Evolutionary conservation across 92 coral and sea anemone genomes (phyloP).

Genomic region (Chrysogorgia sp.): DNA sequence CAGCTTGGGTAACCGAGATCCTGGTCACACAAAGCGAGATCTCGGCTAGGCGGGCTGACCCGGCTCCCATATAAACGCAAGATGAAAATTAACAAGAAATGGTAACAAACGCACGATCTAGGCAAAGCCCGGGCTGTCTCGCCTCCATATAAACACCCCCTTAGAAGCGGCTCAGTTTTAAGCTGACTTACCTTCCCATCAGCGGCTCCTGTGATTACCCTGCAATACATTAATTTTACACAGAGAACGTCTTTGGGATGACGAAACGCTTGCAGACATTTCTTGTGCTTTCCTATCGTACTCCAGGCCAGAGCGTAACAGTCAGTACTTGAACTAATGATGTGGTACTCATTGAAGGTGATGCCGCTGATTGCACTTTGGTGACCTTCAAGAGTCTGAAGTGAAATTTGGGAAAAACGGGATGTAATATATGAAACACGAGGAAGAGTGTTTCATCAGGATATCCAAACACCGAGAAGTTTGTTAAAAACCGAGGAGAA

Average conservation of each 20-base stretch:
- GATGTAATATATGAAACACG: too few species aligned
- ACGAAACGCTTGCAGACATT: conserved; percentile 94
- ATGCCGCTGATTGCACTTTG: conserved; percentile 95
- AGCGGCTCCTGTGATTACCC: conserved; percentile 95
- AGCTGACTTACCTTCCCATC: conserved; percentile 87
- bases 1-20: too few species aligned
- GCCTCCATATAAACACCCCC: too few species aligned
- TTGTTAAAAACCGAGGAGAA: too few species aligned
- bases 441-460: too few species aligned
- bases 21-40: too few species aligned
- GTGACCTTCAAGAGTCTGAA: conserved; percentile 75
- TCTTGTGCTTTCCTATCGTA: conserved; percentile 81
- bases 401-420: neutral
- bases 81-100: too few species aligned
- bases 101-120: too few species aligned
- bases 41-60: too few species aligned
- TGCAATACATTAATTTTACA: conserved; percentile 83
- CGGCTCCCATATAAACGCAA: too few species aligned
- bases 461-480: too few species aligned
- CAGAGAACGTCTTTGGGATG: conserved; percentile 96
- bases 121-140: too few species aligned
- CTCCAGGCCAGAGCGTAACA: conserved; percentile 99
- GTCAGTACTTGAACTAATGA: conserved; percentile 86
- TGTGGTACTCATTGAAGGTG: conserved; percentile 81
- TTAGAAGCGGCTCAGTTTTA: neutral